Evolutionary conservation across 2,113 vertebrate genomes (phyloP).

Genomic region (Xenotilapia flavipinnis): DNA sequence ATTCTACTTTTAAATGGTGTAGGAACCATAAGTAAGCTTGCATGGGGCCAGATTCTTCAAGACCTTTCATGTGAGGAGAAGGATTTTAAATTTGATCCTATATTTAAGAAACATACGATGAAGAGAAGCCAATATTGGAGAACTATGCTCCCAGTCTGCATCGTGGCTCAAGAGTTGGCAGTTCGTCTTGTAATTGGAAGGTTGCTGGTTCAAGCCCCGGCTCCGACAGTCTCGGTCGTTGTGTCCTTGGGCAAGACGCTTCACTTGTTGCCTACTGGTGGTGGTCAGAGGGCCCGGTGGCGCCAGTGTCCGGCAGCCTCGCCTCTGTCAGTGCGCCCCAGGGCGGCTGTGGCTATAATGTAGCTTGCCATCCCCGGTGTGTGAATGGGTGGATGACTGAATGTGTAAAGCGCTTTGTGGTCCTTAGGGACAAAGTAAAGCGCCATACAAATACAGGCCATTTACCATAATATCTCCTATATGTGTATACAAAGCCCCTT

Average conservation of each 20-base stretch:
- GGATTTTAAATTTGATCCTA: neutral
- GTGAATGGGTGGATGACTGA: fast-evolving
- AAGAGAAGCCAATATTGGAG: neutral
- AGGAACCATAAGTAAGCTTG: neutral
- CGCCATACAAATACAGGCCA: fast-evolving
- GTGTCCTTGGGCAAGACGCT: neutral
- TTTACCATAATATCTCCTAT: neutral
- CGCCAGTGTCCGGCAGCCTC: fast-evolving
- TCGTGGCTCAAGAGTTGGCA: neutral
- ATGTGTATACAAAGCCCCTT: neutral
- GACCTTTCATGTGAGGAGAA: neutral
- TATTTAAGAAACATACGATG: neutral
- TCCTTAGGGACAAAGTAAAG: neutral
- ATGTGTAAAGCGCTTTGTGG: neutral
- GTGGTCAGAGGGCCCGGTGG: neutral
- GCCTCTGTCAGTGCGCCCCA: neutral
- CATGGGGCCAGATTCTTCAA: neutral
- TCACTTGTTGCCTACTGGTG: fast-evolving
- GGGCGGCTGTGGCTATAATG: fast-evolving
- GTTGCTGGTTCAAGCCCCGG: fast-evolving
- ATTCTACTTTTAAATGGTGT: neutral
- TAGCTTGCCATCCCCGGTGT: fast-evolving
- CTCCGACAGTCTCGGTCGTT: fast-evolving
- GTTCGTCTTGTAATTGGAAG: fast-evolving
- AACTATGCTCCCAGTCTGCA: neutral